These are phyloP conservation scores for Catharus ustulatus DNA, from an alignment of 2,797 vertebrate genomes.

Conservation along the genomic window DNA sequence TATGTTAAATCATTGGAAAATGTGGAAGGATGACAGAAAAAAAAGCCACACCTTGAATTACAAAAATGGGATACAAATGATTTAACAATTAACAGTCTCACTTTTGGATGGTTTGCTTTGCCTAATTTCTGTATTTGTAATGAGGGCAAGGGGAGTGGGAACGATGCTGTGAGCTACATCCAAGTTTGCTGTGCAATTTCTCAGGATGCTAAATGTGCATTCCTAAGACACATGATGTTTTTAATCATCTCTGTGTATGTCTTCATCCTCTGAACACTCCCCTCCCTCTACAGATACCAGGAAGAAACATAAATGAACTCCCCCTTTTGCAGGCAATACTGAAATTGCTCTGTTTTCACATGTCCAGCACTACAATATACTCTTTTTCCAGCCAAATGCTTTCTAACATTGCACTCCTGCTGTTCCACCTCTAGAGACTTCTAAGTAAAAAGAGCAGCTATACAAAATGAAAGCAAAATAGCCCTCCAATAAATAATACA, in stretches of 20 bases:
- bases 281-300: neutral
- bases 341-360: neutral
- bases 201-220: neutral
- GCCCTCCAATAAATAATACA: neutral
- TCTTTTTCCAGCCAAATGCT: neutral
- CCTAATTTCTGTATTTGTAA: neutral
- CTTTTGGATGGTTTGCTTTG: neutral
- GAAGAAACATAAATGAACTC: neutral
- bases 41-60: neutral
- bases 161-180: neutral
- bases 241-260: neutral
- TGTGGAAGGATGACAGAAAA: neutral
- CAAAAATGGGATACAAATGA: neutral
- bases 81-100: neutral
- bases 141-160: neutral
- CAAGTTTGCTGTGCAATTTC: neutral
- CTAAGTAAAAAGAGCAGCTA: neutral
- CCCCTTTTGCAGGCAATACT: neutral
- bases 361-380: neutral
- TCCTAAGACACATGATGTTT: neutral
- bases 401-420: neutral
- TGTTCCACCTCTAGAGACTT: neutral
- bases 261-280: neutral
- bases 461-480: conserved; percentile 45
- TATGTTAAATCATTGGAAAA: neutral